These are phyloP conservation scores for Megaceryle torquata DNA, from an alignment of 2,113 vertebrate genomes.

Conservation along the genomic window DNA sequence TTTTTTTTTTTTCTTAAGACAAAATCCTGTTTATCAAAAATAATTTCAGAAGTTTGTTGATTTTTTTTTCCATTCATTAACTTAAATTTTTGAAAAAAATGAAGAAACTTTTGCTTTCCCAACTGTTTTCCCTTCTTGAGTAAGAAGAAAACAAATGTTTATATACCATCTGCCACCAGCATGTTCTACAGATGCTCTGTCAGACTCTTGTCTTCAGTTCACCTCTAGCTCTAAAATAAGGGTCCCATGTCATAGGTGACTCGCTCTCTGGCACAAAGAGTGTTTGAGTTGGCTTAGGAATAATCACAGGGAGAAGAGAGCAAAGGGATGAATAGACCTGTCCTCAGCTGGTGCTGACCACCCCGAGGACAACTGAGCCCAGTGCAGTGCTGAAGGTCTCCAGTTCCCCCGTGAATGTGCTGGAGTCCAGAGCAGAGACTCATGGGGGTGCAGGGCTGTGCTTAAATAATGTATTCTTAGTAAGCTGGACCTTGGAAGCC, in stretches of 20 bases:
- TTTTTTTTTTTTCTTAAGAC: neutral
- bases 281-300: constrained; percentile 1
- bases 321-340: neutral
- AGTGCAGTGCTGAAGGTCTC: neutral
- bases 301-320: neutral
- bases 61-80: constrained; percentile 60
- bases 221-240: constrained; percentile 29
- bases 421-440: neutral
- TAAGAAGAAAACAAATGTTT: constrained; percentile 48
- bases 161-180: constrained; percentile 43
- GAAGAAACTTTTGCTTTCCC: constrained; percentile 42
- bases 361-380: neutral
- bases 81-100: constrained; percentile 39
- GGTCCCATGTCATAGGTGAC: neutral
- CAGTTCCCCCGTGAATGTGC: rapidly evolving
- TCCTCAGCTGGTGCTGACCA: neutral
- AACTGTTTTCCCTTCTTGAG: constrained; percentile 52
- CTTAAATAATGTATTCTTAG: neutral
- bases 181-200: constrained; percentile 48
- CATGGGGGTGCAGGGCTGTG: neutral
- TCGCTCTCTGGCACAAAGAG: neutral
- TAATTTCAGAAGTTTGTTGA: constrained; percentile 59
- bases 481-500: neutral
- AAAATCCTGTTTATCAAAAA: constrained; percentile 59
- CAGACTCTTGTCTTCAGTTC: neutral